Evolutionary conservation across 2,113 vertebrate species (phyloP), one percentile per base, ranked within the genome.

Genomic region (Pyxicephalus adspersus): DNA sequence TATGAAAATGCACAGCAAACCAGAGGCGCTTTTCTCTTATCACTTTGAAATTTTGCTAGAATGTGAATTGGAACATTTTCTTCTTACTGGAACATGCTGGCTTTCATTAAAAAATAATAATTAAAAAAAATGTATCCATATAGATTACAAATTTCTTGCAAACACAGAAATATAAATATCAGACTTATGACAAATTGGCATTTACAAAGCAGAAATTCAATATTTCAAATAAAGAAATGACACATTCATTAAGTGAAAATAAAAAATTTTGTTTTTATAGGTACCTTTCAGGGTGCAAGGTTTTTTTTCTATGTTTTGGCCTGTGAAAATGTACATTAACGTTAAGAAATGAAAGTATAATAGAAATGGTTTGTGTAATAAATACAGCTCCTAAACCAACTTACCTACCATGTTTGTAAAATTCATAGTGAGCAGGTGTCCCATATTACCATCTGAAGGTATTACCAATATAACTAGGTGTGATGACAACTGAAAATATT

Each of bases 31-130:
- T 67, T 78, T 26, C 20, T 67, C 76, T 78, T 78, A 78, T 67
- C 76, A 78, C 28, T 45, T 22, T 67, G 17, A 31, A 20, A 45
- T 78, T 58, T 29, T 78, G 19, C 76, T 78, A 57, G n/a, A 67
- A n/a, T 58, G 26, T 66, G 66, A 70, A 80, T 60, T 26, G 64
- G 54, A 80, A 80, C 55, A 80, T 80, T 80, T 71, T 58, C 66
- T 79, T 60, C 52, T 20, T 55, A 55, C 19, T 31, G 54, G 52
- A 72, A 72, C 26, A 58, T 74, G n/a, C 29, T 60, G 5, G 15
- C 31, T 74, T 60, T 60, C 15, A 74, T 55, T 34, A 60, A 74
- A 26, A 55, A 58, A n/a, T n/a, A n/a, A n/a, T n/a, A n/a, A n/a
- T n/a, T n/a, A n/a, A 74, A 38, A 6, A 26, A 17, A 23, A 60